Base-by-base conservation (phyloP, 2,888 invertebrate genomes). In the Aporophyla lueneburgensis region DNA sequence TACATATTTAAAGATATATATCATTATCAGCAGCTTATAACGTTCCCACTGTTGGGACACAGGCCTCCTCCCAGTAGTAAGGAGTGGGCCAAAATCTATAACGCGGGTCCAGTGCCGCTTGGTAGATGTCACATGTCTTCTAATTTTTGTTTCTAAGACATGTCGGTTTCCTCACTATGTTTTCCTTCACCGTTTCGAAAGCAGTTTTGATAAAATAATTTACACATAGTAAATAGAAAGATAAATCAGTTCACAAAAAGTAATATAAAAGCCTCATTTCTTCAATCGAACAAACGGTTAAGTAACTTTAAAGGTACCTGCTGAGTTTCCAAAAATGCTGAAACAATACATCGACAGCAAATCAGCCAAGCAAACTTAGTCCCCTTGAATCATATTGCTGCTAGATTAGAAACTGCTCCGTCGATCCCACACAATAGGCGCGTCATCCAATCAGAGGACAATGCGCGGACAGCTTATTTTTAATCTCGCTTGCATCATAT, bases 401-500 rank as follows among this genome's bases (percentile, higher is more conserved):
- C 46, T 62, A 67, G 56, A 73, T 84, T 73, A 80, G 54, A 62
- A 53, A 2, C 67, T 27, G 14, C 51, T 66, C 33, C 49, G 53
- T 51, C 2, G 46, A 71, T 54, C 66, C 10, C 9, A 40, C 63
- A 82, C 74, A 85, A 85, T 78, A 73, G 70, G 43, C 24, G 3
- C 58, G 58, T 53, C 74, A 72, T 59, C 16, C 58, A 43, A 81
- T 85, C 73, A 71, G 24, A 24, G 63, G 7, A 69, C 67, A 58
- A n/a, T 49, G 40, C 24, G 21, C 46, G 12, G 49, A 54, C 12
- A 66, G 70, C 1, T 69, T 53, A 71, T 75, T 75, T 65, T 76
- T 84, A 76, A 83, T 76, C 68, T 74, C 63, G 70, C 61, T 74
- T 40, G 14, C 27, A 56, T 58, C 51, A 27, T 61, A 58, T 58